These are phyloP conservation scores for Telmatochromis sp. DNA, from an alignment of 2,113 vertebrate species.

Conservation along the genomic window DNA sequence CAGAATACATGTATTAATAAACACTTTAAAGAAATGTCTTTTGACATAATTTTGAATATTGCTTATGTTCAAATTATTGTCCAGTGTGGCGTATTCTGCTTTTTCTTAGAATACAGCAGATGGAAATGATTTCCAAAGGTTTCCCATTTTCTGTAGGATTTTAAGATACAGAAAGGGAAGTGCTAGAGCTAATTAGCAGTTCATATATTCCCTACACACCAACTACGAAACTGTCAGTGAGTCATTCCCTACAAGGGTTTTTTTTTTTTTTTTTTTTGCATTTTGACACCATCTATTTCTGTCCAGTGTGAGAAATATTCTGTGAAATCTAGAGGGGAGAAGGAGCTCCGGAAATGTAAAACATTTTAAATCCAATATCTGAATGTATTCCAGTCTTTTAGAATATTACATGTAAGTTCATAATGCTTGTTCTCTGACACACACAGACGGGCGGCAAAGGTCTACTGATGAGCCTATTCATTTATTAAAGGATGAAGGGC, in stretches of 20 bases:
- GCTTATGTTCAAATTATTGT: neutral
- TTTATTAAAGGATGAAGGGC: conserved; percentile 51
- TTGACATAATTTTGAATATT: neutral
- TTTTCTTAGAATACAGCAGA: neutral
- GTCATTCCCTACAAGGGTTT: neutral
- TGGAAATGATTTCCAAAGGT: neutral
- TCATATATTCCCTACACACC: conserved; percentile 1
- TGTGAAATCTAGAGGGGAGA: conserved; percentile 12
- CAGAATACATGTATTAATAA: neutral
- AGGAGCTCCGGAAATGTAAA: neutral
- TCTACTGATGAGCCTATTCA: conserved; percentile 43
- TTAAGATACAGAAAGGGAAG: neutral
- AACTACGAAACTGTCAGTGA: neutral
- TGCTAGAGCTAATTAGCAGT: conserved; percentile 35
- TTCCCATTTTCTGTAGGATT: neutral
- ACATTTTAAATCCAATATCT: neutral
- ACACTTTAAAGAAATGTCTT: neutral
- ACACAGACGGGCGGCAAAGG: conserved; percentile 1
- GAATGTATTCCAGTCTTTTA: neutral
- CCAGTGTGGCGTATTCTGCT: neutral
- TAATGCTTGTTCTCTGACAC: neutral
- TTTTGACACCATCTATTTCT: conserved; percentile 40
- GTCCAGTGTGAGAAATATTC: neutral
- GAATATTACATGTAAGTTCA: neutral
- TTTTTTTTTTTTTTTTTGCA: neutral